Evolutionary conservation across 1,140 invertebrate genomes (phyloP), one percentile per base, ranked within the genome.

Genomic region (Papilio polyxenes): DNA sequence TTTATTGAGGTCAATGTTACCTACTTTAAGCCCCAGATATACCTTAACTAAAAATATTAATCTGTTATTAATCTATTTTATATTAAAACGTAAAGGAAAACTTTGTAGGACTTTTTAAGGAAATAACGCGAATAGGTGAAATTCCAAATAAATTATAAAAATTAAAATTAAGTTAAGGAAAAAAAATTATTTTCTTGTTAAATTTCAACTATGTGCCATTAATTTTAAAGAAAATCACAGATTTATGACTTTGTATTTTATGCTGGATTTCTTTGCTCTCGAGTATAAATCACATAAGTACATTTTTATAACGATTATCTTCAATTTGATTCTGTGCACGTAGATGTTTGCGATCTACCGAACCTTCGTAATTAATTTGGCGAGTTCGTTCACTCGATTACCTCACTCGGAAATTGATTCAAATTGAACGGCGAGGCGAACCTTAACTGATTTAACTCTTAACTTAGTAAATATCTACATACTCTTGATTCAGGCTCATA

Each of bases 361-460:
- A 31, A 77, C 48, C 75, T 53, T 49, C 75, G 75, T 77, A 77
- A 77, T 77, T 77, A 77, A 77, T 77, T 77, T 77, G 48, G 48
- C 3, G 48, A 77, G 48, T 77, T 77, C 48, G 75, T 77, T 77
- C 75, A 77, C 75, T 77, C 75, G 75, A 77, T 77, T 77, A 77
- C 44, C 75, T 77, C 48, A 31, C 75, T 77, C 75, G 75, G 75
- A 77, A 77, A 77, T 77, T 77, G 75, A 77, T 77, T 77, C 75
- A 77, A 49, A 77, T 77, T 53, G 75, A 77, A 77, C 40, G 75
- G 75, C 20, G 23, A 77, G 49, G 44, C 44, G 20, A 51, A 77
- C 75, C 75, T 77, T 77, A 77, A 77, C 49, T 77, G 11, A 53
- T 49, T 75, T 75, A 75, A 49, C 40, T 75, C 72, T 20, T 75